Evolutionary conservation across 53 echinoderm and acorn worm species (phyloP).

Genomic region (Actinopyga echinites): DNA sequence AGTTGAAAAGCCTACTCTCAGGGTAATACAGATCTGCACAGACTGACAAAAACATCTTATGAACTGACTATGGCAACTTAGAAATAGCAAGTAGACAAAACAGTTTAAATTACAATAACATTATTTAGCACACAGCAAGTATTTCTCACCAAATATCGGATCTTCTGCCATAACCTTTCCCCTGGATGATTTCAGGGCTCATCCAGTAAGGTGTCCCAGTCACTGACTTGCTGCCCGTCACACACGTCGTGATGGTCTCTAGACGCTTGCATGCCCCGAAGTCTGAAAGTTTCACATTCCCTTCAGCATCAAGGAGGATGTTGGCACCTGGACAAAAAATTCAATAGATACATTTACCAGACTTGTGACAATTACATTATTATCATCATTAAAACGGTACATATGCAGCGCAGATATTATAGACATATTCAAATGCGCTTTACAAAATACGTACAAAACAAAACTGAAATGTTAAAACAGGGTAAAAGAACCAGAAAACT

Average conservation of each 20-base stretch:
- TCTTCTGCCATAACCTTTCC: constrained; percentile 90
- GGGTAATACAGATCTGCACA: too few species aligned
- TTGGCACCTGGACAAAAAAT: constrained; percentile 74
- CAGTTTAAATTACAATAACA: too few species aligned
- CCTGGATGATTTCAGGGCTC: constrained; percentile 97
- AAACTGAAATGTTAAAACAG: neutral
- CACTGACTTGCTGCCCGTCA: constrained; percentile 92
- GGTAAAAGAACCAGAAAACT: too few species aligned
- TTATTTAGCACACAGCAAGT: too few species aligned
- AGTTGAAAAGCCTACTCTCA: too few species aligned
- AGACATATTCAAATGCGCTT: too few species aligned
- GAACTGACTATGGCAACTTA: too few species aligned
- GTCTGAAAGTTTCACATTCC: constrained; percentile 94
- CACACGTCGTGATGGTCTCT: constrained; percentile 78
- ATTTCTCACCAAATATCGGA: constrained; percentile 93
- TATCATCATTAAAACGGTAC: too few species aligned
- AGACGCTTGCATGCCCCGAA: constrained; percentile 93
- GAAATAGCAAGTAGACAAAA: too few species aligned
- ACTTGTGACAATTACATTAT: too few species aligned
- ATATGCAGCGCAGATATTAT: neutral
- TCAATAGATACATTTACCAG: neutral
- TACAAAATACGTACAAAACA: neutral
- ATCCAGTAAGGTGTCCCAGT: constrained; percentile 99
- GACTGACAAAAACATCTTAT: too few species aligned
- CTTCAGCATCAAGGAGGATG: constrained; percentile 72